Base-by-base conservation (phyloP, 2,888 invertebrate species). In the Napeogenes inachia region DNA sequence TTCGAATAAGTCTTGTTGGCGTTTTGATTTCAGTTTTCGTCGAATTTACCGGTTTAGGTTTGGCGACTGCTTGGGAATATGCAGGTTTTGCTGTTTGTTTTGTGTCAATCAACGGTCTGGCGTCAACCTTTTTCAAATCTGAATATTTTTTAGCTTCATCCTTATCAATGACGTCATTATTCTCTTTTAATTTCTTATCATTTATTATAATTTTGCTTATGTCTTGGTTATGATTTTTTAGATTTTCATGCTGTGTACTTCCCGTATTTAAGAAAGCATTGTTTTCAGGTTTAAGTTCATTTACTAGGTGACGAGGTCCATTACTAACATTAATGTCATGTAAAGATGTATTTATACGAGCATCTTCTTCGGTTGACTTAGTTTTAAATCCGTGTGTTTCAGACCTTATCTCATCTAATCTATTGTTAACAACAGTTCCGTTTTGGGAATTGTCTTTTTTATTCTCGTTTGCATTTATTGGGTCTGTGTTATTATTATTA, bases 21-120 rank as follows among this genome's bases (percentile, higher is more conserved):
- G 79, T 76, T 74, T 89, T 91, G 0, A 79, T 71, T 73, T 89
- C 87, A 4, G 75, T 69, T 81, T 86, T 90, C 13, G 74, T 47
- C 4, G 75, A 60, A 57, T 70, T 76, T 1, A 77, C 73, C 50
- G 79, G 71, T 71, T 91, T 91, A 4, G 91, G 91, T 73, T 91
- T 91, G 38, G 91, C 90, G 45, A 91, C 91, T 32, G 91, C 91
- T 78, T 91, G 91, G 0, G 91, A 91, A 71, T 91, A 91, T 32
- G 91, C 91, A 4, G 91, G 86, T 69, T 82, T 81, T 8, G 77
- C 57, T 12, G 66, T 74, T 3, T 71, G 70, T 72, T 85, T 85
- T 0, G 62, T 32, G 55, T 87, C 85, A 54, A 55, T 61, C 55
- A 61, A 64, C 12, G 64, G 62, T 76, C 80, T 85, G 4, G 60